These are phyloP conservation scores for Lasaia peninsularis DNA, from an alignment of 1,140 invertebrate genomes.

Conservation along the genomic window DNA sequence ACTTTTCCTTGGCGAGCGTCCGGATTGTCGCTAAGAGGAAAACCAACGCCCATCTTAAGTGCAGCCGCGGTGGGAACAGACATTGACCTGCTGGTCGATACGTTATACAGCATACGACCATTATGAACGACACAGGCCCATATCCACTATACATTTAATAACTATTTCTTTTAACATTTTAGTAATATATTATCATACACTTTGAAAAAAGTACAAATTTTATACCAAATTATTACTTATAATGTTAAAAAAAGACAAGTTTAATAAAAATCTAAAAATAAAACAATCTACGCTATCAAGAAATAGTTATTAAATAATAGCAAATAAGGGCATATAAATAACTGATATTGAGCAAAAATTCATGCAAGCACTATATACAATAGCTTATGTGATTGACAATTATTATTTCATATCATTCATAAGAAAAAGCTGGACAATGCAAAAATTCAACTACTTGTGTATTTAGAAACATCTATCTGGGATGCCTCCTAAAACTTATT, in stretches of 20 bases:
- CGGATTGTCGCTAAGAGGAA: constrained; percentile 83
- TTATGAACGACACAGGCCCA: constrained; percentile 1
- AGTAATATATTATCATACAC: no score
- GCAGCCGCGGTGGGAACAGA: constrained; percentile 87
- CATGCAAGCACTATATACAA: not conserved
- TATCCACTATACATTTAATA: not conserved
- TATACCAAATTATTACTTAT: no score
- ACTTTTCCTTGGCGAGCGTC: constrained; percentile 80
- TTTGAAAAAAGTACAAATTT: no score
- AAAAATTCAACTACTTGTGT: no score
- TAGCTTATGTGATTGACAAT: not conserved
- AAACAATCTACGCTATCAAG: not conserved
- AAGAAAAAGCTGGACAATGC: no score
- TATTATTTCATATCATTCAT: no score
- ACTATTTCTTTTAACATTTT: not conserved
- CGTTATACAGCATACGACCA: constrained; percentile 43
- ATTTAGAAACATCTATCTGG: no score
- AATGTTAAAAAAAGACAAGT: no score
- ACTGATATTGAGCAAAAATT: not conserved
- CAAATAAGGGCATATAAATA: not conserved
- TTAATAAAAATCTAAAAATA: no score
- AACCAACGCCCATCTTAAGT: constrained; percentile 89
- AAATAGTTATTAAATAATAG: not conserved
- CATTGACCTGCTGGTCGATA: constrained; percentile 76
- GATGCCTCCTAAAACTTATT: no score